These are phyloP conservation scores for Tethya wilhelma DNA, from an alignment of 37 sponge, comb jelly and placozoan genomes.

Conservation along the genomic window DNA sequence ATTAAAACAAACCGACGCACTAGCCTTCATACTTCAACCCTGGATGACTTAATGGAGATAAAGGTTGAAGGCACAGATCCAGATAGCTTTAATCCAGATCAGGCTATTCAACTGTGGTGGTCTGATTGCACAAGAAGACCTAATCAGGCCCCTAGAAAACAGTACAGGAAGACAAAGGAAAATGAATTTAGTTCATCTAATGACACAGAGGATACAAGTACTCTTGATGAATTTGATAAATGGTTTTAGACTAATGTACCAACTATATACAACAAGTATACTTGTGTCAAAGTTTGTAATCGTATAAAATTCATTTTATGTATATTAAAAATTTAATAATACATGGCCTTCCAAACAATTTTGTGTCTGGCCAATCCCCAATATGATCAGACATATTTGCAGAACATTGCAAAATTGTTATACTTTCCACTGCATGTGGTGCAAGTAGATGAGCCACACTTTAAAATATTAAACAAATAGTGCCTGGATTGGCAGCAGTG, in stretches of 20 bases:
- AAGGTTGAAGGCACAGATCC: constrained; percentile 29
- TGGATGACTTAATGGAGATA: constrained; percentile 49
- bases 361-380: too few species aligned
- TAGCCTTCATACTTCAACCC: constrained; percentile 7
- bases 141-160: constrained; percentile 36
- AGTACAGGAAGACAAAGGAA: constrained; percentile 4
- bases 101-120: constrained; percentile 47
- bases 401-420: too few species aligned
- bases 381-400: too few species aligned
- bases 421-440: constrained; percentile 43
- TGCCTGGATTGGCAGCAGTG: constrained; percentile 8
- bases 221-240: background rate
- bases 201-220: background rate
- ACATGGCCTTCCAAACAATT: too few species aligned
- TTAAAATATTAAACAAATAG: constrained; percentile 51
- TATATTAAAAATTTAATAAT: too few species aligned
- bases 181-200: background rate
- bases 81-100: constrained; percentile 6
- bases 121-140: constrained; percentile 40
- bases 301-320: too few species aligned
- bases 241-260: background rate
- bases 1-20: constrained; percentile 52
- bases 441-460: constrained; percentile 38
- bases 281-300: too few species aligned
- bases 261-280: too few species aligned